Percentiles rank a stretch among this genome's conserved stretches.
Evolutionary conservation across 2,888 invertebrate genomes (phyloP).

Genomic region (Patella ulyssiponensis): DNA sequence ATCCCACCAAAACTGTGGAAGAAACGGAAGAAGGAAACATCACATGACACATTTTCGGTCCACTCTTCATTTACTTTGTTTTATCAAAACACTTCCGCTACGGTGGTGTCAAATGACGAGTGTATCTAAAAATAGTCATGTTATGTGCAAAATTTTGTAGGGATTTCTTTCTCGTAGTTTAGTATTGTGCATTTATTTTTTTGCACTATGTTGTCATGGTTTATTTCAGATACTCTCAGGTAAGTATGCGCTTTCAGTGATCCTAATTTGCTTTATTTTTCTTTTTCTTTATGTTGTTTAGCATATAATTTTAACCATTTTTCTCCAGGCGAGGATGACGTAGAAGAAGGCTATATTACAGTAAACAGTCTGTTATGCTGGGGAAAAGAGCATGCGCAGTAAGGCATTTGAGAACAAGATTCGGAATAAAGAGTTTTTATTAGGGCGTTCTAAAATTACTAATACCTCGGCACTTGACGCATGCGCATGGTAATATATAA

Average conservation of each 20-base stretch:
- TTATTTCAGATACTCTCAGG: too few relatives aligned
- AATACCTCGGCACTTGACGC: background rate
- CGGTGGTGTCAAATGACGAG: slow-evolving; percentile 5
- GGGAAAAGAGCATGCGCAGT: slow-evolving; percentile 15
- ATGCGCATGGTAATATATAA: background rate
- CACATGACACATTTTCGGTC: slow-evolving; percentile 38
- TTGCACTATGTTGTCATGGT: too few relatives aligned
- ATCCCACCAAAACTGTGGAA: background rate
- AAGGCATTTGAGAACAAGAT: background rate
- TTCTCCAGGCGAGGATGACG: slow-evolving; percentile 30
- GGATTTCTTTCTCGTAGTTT: background rate
- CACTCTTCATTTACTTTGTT: slow-evolving; percentile 32
- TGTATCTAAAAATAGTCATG: slow-evolving; percentile 8
- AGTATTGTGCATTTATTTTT: background rate
- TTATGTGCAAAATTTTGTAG: slow-evolving; percentile 3
- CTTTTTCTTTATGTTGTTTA: too few relatives aligned
- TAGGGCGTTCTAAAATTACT: too few relatives aligned
- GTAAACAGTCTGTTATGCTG: slow-evolving; percentile 41
- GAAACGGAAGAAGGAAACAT: slow-evolving; percentile 13
- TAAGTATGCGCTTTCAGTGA: too few relatives aligned
- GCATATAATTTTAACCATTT: slow-evolving; percentile 3
- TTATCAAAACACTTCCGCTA: background rate
- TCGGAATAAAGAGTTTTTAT: too few relatives aligned
- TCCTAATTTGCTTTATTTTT: too few relatives aligned
- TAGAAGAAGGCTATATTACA: slow-evolving; percentile 37